Evolutionary conservation across 2,113 vertebrate genomes (phyloP).

Genomic region (Syngnathus scovelli): DNA sequence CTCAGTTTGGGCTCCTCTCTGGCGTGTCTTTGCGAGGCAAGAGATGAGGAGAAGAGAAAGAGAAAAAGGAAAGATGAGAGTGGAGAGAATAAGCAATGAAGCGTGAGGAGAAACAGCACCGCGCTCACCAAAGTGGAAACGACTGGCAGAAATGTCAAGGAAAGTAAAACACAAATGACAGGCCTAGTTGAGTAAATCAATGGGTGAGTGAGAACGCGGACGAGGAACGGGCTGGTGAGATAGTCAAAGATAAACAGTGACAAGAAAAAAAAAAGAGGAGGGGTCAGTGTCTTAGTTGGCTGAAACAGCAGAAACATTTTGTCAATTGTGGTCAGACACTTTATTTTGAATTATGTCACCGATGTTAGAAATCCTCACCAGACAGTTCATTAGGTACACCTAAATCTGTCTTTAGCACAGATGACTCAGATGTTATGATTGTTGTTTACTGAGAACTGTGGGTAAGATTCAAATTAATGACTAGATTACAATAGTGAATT

Average conservation of each 20-base stretch:
- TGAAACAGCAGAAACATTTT: conserved; percentile 6
- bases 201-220: conserved; percentile 29
- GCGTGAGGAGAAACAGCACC: conserved; percentile 28
- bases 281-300: conserved; percentile 5
- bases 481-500: too few species aligned
- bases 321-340: neutral
- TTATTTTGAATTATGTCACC: neutral
- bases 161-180: conserved; percentile 13
- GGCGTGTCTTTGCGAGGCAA: conserved; percentile 27
- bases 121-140: neutral
- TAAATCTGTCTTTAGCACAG: too few species aligned
- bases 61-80: conserved; percentile 11
- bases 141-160: neutral
- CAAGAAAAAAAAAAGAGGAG: neutral
- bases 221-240: conserved; percentile 17
- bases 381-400: neutral
- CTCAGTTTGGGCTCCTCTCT: conserved; percentile 39
- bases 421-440: too few species aligned
- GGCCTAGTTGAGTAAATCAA: conserved; percentile 30
- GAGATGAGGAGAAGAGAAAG: neutral
- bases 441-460: too few species aligned
- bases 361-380: neutral
- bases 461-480: too few species aligned
- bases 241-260: conserved; percentile 41
- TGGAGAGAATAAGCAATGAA: neutral